Conservation (phyloP, 2,113 vertebrate genomes). For the Hippopotamus amphibius region DNA sequence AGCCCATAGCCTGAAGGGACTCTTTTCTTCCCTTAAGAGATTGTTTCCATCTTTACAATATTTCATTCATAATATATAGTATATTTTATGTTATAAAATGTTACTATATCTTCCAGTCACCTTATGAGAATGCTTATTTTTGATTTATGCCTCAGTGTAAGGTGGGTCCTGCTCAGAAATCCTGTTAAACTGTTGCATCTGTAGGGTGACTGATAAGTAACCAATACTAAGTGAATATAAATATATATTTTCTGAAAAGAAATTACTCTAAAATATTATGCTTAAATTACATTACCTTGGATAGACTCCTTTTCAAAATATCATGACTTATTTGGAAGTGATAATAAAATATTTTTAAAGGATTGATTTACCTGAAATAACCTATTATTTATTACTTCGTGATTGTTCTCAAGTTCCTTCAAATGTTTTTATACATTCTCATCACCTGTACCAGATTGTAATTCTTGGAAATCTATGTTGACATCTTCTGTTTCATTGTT, state of each 20-base stretch:
- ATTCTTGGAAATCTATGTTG: not conserved
- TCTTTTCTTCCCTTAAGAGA: not conserved
- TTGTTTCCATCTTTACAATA: not conserved
- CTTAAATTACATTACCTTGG: conserved; percentile 33
- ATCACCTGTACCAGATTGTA: not conserved
- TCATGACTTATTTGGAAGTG: conserved; percentile 47
- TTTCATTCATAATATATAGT: not conserved
- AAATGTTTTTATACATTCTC: conserved; percentile 51
- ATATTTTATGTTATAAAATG: not conserved
- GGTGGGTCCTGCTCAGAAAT: not conserved
- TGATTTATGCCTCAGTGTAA: not conserved
- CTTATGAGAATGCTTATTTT: conserved; percentile 42
- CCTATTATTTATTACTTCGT: conserved; percentile 33
- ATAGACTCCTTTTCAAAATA: conserved; percentile 49
- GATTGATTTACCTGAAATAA: conserved; percentile 23
- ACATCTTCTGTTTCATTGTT: not conserved
- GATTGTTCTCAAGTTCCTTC: conserved; percentile 49
- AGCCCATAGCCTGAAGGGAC: not conserved
- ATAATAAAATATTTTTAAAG: conserved; percentile 57
- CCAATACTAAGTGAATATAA: conserved; percentile 63
- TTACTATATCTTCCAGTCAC: not conserved
- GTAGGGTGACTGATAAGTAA: conserved; percentile 10
- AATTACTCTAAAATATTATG: conserved; percentile 42
- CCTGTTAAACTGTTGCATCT: not conserved
- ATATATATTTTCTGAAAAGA: conserved; percentile 32